Evolutionary conservation across 2,797 vertebrate genomes (phyloP).

Genomic region (Mormyrus hasselquistii): DNA sequence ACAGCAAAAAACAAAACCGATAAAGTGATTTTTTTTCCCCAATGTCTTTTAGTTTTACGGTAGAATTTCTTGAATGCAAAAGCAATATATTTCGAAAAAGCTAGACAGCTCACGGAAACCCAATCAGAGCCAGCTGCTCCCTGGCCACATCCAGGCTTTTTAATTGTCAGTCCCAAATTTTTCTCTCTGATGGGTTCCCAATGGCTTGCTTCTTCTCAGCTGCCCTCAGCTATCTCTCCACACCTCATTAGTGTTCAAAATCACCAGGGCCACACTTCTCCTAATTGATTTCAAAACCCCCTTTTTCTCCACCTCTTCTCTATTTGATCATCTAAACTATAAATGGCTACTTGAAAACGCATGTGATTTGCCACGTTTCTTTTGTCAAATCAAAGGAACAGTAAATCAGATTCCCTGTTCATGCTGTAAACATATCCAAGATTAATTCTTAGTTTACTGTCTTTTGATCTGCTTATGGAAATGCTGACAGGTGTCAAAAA

Average conservation of each 20-base stretch:
- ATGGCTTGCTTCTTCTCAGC: constrained; percentile 53
- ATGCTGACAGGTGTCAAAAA: constrained; percentile 69
- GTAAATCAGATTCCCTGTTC: constrained; percentile 47
- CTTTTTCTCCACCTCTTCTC: constrained; percentile 16
- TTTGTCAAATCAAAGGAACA: constrained; percentile 54
- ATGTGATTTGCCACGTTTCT: constrained; percentile 34
- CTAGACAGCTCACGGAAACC: constrained; percentile 66
- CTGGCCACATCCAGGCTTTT: constrained; percentile 23
- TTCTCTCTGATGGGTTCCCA: constrained; percentile 13
- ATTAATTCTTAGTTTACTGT: constrained; percentile 60
- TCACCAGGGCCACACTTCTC: constrained; percentile 19
- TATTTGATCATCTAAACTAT: constrained; percentile 33
- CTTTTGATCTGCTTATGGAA: constrained; percentile 67
- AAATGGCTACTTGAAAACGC: constrained; percentile 43
- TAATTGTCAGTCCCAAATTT: constrained; percentile 16
- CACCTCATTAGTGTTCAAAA: constrained; percentile 33
- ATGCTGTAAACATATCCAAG: constrained; percentile 54
- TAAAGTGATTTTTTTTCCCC: neutral
- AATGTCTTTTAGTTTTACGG: neutral
- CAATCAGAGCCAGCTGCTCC: constrained; percentile 66
- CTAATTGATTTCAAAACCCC: constrained; percentile 20
- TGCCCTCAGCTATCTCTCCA: constrained; percentile 61
- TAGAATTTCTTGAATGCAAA: neutral
- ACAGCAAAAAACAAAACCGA: neutral
- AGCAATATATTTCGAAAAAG: constrained; percentile 23